phyloP scores from a whole-genome alignment of 1,140 invertebrate species.

The Hestina assimilis region DNA sequence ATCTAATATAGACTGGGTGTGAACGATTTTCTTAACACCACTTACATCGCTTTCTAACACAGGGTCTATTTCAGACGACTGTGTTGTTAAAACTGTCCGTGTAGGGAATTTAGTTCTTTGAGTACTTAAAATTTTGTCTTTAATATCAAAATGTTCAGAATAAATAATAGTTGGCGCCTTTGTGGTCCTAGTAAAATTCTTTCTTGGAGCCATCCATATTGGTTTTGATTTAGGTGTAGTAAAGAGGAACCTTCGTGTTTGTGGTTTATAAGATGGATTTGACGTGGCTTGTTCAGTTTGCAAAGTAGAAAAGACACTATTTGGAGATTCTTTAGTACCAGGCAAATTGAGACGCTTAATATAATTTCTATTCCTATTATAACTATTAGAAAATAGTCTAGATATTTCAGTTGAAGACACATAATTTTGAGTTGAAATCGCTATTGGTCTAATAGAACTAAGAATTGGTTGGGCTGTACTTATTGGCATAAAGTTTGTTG shows the following conservation, averaged over 20 bases:
- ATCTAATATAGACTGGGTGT: conserved; percentile 62
- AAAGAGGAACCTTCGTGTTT: conserved; percentile 53
- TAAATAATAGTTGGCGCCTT: conserved; percentile 61
- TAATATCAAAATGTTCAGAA: conserved; percentile 70
- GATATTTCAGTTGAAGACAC: conserved; percentile 44
- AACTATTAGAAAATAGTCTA: conserved; percentile 44
- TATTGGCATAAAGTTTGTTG: conserved; percentile 33
- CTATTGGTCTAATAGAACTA: conserved; percentile 38
- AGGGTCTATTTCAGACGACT: conserved; percentile 68
- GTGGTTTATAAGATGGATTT: conserved; percentile 33
- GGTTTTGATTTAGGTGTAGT: conserved; percentile 63
- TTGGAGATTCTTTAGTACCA: conserved; percentile 56
- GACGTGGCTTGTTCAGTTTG: conserved; percentile 38
- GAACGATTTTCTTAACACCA: conserved; percentile 61
- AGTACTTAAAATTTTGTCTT: conserved; percentile 49
- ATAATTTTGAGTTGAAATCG: conserved; percentile 52
- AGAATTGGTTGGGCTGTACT: conserved; percentile 32
- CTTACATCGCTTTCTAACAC: conserved; percentile 59
- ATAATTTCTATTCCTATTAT: conserved; percentile 57
- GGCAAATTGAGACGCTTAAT: conserved; percentile 61
- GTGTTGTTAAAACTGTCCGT: conserved; percentile 54
- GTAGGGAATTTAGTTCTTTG: conserved; percentile 29
- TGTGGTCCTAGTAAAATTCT: conserved; percentile 44
- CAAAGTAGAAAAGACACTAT: conserved; percentile 48
- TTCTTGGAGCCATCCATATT: conserved; percentile 62